Conservation (phyloP, 2,113 vertebrate species). For the Butastur rufipennis region DNA sequence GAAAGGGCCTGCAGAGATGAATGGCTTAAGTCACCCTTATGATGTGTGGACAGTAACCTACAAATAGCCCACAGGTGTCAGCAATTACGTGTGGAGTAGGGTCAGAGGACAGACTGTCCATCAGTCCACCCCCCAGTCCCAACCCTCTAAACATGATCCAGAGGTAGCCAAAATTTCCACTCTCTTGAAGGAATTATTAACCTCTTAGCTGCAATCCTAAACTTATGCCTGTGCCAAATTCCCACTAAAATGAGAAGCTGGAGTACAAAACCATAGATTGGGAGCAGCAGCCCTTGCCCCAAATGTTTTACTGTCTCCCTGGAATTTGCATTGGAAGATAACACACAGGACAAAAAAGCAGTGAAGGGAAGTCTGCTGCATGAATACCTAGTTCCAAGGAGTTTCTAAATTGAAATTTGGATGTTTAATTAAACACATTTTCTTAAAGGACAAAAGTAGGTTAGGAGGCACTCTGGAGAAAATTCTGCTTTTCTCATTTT, state of each 20-base stretch:
- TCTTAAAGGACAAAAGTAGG: not conserved
- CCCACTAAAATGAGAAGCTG: not conserved
- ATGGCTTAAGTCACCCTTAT: not conserved
- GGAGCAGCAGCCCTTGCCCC: not conserved
- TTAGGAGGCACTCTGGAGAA: not conserved
- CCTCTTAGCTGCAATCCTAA: not conserved
- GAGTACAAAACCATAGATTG: not conserved
- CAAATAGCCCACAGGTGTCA: not conserved
- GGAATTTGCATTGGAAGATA: not conserved
- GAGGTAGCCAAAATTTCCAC: not conserved
- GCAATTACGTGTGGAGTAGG: not conserved
- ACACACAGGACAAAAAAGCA: not conserved
- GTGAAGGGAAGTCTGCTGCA: not conserved
- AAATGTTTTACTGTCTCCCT: not conserved
- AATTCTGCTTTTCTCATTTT: not conserved
- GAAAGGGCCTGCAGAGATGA: not conserved
- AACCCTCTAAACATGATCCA: not conserved
- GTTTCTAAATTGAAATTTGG: not conserved
- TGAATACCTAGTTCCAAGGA: not conserved
- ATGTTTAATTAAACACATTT: not conserved
- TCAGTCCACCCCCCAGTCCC: not conserved
- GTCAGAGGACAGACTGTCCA: not conserved
- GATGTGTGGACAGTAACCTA: not conserved
- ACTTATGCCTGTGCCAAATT: not conserved
- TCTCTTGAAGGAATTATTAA: not conserved